Conservation (phyloP, 2,113 vertebrate genomes). For the Trochalopteron elliotii region DNA sequence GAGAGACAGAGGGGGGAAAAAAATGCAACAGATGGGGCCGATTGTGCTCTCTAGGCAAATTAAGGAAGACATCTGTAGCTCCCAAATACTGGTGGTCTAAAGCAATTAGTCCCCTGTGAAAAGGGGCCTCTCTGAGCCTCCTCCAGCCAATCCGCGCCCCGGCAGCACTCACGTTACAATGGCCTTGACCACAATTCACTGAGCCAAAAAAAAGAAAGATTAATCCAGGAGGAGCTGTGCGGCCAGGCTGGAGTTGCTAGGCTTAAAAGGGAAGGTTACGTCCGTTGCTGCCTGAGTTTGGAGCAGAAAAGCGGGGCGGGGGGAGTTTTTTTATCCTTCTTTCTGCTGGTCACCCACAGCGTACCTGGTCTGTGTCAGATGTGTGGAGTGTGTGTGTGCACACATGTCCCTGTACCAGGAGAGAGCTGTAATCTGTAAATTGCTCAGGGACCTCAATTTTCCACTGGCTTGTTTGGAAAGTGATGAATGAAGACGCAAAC, state of each 20-base stretch:
- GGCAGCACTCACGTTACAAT: constrained; percentile 92
- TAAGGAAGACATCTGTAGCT: constrained; percentile 98
- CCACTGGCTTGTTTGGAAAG: constrained; percentile 62
- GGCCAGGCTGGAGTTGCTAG: constrained; percentile 75
- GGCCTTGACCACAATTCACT: constrained; percentile 91
- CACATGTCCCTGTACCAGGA: background rate
- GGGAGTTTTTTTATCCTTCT: background rate
- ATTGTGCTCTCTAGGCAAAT: constrained; percentile 98
- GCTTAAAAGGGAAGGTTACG: constrained; percentile 74
- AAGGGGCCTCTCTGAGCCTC: constrained; percentile 87
- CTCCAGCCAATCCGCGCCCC: constrained; percentile 86
- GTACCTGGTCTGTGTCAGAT: background rate
- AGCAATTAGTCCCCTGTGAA: constrained; percentile 93
- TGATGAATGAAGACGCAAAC: constrained; percentile 68
- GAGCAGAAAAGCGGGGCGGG: background rate
- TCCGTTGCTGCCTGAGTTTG: constrained; percentile 56
- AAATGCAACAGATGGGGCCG: constrained; percentile 98
- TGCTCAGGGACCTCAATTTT: constrained; percentile 66
- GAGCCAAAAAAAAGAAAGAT: constrained; percentile 87
- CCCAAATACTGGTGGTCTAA: constrained; percentile 90
- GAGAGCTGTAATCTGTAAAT: constrained; percentile 65
- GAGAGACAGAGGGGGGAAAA: constrained; percentile 75
- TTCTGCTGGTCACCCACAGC: background rate
- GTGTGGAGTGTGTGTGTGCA: background rate
- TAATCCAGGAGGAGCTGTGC: constrained; percentile 84